Conservation (phyloP, 1,140 invertebrate genomes). For the Dendroctonus valens region DNA sequence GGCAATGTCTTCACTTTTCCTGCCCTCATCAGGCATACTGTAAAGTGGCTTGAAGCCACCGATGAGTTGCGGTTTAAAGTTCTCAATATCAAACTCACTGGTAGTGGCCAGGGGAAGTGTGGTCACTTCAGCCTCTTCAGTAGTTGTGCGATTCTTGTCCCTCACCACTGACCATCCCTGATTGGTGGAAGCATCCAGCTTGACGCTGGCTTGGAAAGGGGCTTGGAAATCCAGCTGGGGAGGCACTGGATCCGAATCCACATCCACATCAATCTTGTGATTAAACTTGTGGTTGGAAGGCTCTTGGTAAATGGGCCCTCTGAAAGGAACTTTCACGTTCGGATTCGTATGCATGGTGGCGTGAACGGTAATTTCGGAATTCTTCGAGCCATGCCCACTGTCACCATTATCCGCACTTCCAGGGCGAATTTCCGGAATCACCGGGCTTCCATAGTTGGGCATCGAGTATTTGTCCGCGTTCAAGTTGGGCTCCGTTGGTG, state of each 20-base stretch:
- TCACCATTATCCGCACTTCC: constrained; percentile 35
- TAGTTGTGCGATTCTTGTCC: constrained; percentile 43
- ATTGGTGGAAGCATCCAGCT: constrained; percentile 52
- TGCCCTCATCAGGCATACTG: constrained; percentile 35
- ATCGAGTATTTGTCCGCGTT: constrained; percentile 45
- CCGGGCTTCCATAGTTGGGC: constrained; percentile 50
- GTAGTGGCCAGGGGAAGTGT: constrained; percentile 45
- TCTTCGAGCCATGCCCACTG: constrained; percentile 36
- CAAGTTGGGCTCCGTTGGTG: constrained; percentile 51
- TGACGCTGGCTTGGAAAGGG: constrained; percentile 67
- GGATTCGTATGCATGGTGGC: constrained; percentile 46
- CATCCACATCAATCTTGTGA: constrained; percentile 33
- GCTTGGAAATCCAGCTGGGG: constrained; percentile 60
- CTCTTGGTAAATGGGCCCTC: constrained; percentile 1
- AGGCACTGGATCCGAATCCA: constrained; percentile 12
- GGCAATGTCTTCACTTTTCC: constrained; percentile 15
- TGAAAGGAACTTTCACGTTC: constrained; percentile 1
- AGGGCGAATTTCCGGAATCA: constrained; percentile 51
- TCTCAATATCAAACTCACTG: constrained; percentile 61
- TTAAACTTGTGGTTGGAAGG: constrained; percentile 22
- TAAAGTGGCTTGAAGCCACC: constrained; percentile 70
- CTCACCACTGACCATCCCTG: constrained; percentile 67
- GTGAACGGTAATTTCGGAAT: constrained; percentile 45
- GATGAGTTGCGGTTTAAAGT: constrained; percentile 67
- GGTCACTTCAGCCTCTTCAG: constrained; percentile 44